A percentile compares a stretch with the other conserved stretches of the same genome.
Evolutionary conservation across 2,113 vertebrate genomes (phyloP).

Genomic region (Alexandromys fortis): DNA sequence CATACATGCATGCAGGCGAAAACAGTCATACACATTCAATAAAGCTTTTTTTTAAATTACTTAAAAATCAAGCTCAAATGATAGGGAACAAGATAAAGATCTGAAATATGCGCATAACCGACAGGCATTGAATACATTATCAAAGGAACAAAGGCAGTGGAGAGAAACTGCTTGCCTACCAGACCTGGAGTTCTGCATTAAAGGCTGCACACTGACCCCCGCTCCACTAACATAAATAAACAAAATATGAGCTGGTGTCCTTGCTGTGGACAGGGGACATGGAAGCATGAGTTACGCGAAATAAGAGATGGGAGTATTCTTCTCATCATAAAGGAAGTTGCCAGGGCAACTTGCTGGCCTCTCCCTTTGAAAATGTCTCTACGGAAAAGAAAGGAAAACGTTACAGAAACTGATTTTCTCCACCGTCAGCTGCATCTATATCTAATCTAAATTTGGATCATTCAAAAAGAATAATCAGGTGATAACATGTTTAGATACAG

Average conservation of each 20-base stretch:
- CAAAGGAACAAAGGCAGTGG: slow-evolving; percentile 34
- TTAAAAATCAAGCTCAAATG: not conserved
- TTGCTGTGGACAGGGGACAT: not conserved
- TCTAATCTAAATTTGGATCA: not conserved
- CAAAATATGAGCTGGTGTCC: slow-evolving; percentile 34
- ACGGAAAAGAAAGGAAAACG: slow-evolving; percentile 32
- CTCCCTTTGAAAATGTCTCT: not conserved
- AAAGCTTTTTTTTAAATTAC: not conserved
- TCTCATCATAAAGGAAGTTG: not conserved
- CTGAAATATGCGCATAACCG: not conserved
- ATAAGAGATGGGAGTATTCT: not conserved
- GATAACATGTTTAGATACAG: not conserved
- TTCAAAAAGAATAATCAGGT: not conserved
- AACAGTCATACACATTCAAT: not conserved
- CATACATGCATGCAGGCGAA: not conserved
- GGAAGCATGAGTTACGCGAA: slow-evolving; percentile 4
- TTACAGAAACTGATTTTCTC: slow-evolving; percentile 30
- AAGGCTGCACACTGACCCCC: not conserved
- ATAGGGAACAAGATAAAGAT: not conserved
- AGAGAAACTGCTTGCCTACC: not conserved
- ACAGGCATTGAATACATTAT: not conserved
- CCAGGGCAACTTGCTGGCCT: not conserved
- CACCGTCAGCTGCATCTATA: not conserved
- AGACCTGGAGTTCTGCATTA: not conserved
- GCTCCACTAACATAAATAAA: slow-evolving; percentile 33